Evolutionary conservation across 2,797 vertebrate genomes (phyloP).

Genomic region (Strix occidentalis): DNA sequence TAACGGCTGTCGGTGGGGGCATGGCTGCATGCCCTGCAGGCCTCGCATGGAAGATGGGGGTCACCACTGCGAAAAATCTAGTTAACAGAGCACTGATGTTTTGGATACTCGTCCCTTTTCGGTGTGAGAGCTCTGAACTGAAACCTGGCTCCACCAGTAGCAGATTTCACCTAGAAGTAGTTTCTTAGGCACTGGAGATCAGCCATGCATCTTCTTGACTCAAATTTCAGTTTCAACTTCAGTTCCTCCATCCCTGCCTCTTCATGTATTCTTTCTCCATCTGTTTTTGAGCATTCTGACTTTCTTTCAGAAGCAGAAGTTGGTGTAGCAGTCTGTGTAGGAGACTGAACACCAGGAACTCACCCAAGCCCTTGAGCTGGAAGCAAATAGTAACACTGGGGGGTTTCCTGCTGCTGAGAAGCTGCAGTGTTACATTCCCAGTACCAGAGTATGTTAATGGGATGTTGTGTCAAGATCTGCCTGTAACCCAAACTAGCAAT

Average conservation of each 20-base stretch:
- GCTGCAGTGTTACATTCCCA: background rate
- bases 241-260: background rate
- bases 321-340: fast-evolving
- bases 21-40: background rate
- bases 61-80: background rate
- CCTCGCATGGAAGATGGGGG: fast-evolving
- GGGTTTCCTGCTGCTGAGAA: background rate
- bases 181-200: background rate
- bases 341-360: background rate
- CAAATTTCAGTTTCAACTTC: background rate
- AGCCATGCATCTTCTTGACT: background rate
- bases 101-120: fast-evolving
- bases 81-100: background rate
- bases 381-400: fast-evolving
- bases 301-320: background rate
- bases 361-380: fast-evolving
- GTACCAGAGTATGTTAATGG: background rate
- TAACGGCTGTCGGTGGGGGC: background rate
- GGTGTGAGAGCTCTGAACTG: background rate
- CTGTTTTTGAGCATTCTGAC: background rate
- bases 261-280: fast-evolving
- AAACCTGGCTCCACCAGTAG: background rate
- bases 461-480: background rate
- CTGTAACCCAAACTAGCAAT: background rate
- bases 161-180: background rate